Evolutionary conservation across 2,113 vertebrate species (phyloP).

Genomic region (Seriola aureovittata): DNA sequence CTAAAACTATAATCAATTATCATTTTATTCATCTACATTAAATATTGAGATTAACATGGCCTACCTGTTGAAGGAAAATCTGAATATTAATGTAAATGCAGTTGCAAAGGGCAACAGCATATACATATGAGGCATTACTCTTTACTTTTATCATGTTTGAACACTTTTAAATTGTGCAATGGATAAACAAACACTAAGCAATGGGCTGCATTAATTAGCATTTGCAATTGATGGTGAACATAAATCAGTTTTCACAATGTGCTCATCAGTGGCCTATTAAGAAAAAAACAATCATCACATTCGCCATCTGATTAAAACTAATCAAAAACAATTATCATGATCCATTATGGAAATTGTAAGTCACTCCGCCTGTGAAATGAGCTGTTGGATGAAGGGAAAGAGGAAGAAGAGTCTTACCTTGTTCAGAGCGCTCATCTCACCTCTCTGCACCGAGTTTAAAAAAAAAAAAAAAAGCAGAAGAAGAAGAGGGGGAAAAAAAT

Average conservation of each 20-base stretch:
- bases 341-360: constrained; percentile 27
- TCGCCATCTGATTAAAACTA: constrained; percentile 20
- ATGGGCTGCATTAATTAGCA: constrained; percentile 8
- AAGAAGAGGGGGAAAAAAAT: background rate
- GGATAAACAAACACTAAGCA: constrained; percentile 1
- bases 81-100: background rate
- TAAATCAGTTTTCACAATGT: constrained; percentile 25
- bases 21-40: background rate
- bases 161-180: background rate
- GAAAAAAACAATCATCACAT: background rate
- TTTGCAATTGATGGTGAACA: background rate
- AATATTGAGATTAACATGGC: background rate
- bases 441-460: constrained; percentile 4
- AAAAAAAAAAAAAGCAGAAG: background rate
- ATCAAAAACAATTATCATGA: constrained; percentile 20
- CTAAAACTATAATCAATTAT: background rate
- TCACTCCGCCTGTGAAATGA: constrained; percentile 29
- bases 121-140: background rate
- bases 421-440: background rate
- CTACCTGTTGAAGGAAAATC: constrained; percentile 39
- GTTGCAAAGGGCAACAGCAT: background rate
- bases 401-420: constrained; percentile 61
- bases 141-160: background rate
- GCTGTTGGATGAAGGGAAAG: constrained; percentile 4
- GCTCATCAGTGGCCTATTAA: constrained; percentile 17